phyloP scores from a whole-genome alignment of 2,113 vertebrate genomes.

The Melanerpes formicivorus region DNA sequence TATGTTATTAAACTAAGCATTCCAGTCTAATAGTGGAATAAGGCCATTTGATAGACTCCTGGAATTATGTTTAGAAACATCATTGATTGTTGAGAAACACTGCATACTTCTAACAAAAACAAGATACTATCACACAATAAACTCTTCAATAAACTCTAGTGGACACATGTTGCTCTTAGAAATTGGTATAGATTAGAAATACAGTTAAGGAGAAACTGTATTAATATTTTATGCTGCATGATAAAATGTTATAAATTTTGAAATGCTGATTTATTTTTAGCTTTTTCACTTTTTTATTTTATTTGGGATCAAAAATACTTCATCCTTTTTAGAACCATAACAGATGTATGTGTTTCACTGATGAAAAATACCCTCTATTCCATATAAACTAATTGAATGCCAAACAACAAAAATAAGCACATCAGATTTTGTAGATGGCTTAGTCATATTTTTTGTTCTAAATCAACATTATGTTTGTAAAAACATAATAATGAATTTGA shows the following conservation, averaged over 20 bases:
- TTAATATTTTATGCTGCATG: not conserved
- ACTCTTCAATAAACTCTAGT: not conserved
- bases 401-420: not conserved
- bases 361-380: not conserved
- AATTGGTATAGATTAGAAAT: not conserved
- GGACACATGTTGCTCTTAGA: not conserved
- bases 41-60: not conserved
- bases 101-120: fast-evolving
- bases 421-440: not conserved
- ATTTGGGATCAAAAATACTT: not conserved
- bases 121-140: not conserved
- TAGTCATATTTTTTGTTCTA: not conserved
- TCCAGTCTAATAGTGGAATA: not conserved
- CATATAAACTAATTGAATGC: not conserved
- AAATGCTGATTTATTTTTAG: not conserved
- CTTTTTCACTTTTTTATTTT: not conserved
- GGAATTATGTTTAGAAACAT: not conserved
- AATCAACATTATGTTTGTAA: not conserved
- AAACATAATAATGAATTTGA: not conserved
- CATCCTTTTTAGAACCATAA: not conserved
- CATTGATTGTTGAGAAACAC: not conserved
- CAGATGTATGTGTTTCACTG: not conserved
- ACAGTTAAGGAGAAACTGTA: not conserved
- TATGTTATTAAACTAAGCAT: not conserved
- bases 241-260: not conserved